Evolutionary conservation across 2,113 vertebrate genomes (phyloP), one percentile per base, ranked within the genome.

Genomic region (Colossoma macropomum): DNA sequence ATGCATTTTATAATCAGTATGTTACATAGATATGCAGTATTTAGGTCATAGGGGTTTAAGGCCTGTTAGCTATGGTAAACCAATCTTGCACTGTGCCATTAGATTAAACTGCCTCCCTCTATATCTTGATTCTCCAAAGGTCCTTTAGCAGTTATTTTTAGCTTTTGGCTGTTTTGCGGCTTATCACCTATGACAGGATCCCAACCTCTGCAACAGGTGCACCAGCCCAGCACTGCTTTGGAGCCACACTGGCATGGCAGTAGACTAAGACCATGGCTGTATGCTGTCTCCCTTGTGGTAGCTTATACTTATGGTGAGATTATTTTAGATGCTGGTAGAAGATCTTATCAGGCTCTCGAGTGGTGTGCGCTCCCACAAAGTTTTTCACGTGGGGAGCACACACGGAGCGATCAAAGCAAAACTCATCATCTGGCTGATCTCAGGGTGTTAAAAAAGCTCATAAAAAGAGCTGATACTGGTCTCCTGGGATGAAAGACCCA

Each of bases 111-210:
- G 77, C 80, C 88, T 83, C 84, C 83, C 72, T 62, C 87, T 89
- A 88, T 87, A 89, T 87, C 79, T 15, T 81, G 88, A 89, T 73
- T 79, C 66, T 81, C 86, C 54, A 88, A 92, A 93, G 89, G 91
- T 92, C 89, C 86, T 75, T 80, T 81, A 79, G 82, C 21, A 0
- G 85, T 84, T 93, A 93, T 92, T 91, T 89, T 89, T 89, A 88
- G 89, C 9, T 8, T 10, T 0, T 5, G 79, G 50, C 81, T 25
- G 52, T 86, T n/a, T 86, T 81, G 87, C 34, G 15, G 90, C 83
- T 90, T 81, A 89, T 84, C 15, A 75, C 76, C 28, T 62, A 82
- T 66, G 71, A 80, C 76, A 60, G 74, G 70, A 81, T 70, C n/a
- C 23, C 66, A 66, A 80, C 88, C 84, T 79, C 17, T 54, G 78